Evolutionary conservation across 2,797 vertebrate genomes (phyloP).

Genomic region (Garrulus glandarius): DNA sequence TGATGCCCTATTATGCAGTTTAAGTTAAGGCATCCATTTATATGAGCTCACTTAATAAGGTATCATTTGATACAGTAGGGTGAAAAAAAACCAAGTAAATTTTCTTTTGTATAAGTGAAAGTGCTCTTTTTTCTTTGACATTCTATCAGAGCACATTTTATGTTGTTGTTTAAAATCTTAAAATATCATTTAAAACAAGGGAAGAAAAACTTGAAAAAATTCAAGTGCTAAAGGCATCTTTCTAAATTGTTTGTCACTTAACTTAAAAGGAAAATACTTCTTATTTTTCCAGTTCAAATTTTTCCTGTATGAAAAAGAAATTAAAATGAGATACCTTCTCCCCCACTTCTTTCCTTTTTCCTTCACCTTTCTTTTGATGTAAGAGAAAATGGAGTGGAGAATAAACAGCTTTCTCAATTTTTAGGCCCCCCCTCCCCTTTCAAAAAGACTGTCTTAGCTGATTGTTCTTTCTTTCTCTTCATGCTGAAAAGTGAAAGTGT

Average conservation of each 20-base stretch:
- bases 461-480: background rate
- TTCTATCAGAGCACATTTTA: background rate
- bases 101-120: background rate
- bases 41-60: background rate
- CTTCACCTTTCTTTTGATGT: background rate
- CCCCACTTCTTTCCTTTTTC: background rate
- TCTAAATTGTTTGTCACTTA: background rate
- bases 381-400: background rate
- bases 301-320: background rate
- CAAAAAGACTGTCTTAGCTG: background rate
- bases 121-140: background rate
- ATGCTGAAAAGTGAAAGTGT: background rate
- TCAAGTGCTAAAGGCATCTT: background rate
- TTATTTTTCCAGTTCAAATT: background rate
- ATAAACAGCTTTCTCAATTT: background rate
- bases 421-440: rapidly evolving
- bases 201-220: background rate
- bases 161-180: background rate
- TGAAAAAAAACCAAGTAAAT: background rate
- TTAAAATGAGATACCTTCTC: background rate
- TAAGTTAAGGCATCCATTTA: background rate
- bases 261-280: background rate
- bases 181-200: background rate
- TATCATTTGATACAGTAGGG: background rate
- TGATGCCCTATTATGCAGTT: background rate